Evolutionary conservation across 2,888 invertebrate species (phyloP).

Genomic region (Lasioglossum oenotherae): DNA sequence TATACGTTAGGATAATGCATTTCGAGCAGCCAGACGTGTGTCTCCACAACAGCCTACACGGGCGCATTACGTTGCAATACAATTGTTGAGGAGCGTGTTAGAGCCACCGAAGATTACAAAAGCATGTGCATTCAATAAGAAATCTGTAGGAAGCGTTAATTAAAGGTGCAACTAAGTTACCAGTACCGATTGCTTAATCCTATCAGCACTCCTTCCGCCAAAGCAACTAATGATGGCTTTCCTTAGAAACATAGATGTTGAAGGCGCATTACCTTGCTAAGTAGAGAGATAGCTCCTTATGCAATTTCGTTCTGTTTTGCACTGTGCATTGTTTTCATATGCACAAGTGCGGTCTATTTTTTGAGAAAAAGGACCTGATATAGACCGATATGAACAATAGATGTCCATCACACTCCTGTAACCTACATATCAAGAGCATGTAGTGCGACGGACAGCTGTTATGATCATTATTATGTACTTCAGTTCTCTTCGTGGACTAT

Average conservation of each 20-base stretch:
- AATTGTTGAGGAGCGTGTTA: background rate
- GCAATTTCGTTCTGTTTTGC: background rate
- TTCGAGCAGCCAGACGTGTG: background rate
- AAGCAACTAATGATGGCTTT: background rate
- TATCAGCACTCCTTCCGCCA: background rate
- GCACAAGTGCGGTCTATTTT: background rate
- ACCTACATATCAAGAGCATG: background rate
- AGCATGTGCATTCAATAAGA: background rate
- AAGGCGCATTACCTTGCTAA: background rate
- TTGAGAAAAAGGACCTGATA: background rate
- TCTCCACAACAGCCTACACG: background rate
- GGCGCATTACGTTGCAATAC: background rate
- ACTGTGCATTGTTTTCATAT: background rate
- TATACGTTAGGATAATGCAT: background rate
- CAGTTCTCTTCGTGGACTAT: background rate
- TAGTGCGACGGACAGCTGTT: background rate
- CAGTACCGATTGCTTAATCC: constrained; percentile 2
- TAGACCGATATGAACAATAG: background rate
- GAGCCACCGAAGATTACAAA: background rate
- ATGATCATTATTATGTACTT: background rate
- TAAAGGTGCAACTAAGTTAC: background rate
- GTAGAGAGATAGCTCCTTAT: background rate
- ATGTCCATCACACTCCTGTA: background rate
- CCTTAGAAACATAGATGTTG: background rate
- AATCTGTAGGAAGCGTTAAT: constrained; percentile 12